These are phyloP conservation scores for Lithosia quadra DNA, from an alignment of 2,888 invertebrate species.

Conservation along the genomic window DNA sequence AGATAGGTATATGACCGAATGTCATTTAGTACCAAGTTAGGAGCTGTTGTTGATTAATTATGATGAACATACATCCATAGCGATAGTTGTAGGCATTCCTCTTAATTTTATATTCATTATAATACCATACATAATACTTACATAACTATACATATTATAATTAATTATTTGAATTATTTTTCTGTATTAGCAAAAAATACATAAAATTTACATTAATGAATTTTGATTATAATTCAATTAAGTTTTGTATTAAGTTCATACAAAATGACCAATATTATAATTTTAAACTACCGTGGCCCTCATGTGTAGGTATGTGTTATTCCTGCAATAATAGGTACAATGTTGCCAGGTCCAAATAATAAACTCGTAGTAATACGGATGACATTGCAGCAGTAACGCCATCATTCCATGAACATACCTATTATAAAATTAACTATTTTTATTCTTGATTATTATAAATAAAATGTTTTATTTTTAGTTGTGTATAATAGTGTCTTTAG, in stretches of 20 bases:
- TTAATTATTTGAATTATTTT: not conserved
- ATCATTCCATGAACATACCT: conserved; percentile 76
- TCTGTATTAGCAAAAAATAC: not conserved
- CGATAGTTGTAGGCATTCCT: not conserved
- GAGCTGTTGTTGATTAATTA: no score
- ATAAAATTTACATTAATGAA: not conserved
- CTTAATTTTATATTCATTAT: not conserved
- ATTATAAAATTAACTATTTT: conserved; percentile 69
- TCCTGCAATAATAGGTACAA: not conserved
- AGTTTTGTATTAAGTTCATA: not conserved
- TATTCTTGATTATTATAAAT: conserved; percentile 57
- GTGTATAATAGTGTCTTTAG: conserved; percentile 72
- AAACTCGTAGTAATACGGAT: conserved; percentile 58
- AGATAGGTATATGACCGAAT: no score
- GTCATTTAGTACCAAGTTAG: no score
- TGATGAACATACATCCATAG: no score
- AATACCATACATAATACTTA: not conserved
- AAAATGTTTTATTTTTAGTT: conserved; percentile 61
- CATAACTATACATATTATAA: not conserved
- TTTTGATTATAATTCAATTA: not conserved
- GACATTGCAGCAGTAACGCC: conserved; percentile 77
- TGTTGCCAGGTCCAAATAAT: conserved; percentile 45
- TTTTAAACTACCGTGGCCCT: not conserved
- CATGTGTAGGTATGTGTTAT: not conserved
- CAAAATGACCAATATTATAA: not conserved